Percentiles rank a stretch among this genome's conserved stretches.
phyloP scores from a whole-genome alignment of 2,797 vertebrate species.

The Babyrousa celebensis region DNA sequence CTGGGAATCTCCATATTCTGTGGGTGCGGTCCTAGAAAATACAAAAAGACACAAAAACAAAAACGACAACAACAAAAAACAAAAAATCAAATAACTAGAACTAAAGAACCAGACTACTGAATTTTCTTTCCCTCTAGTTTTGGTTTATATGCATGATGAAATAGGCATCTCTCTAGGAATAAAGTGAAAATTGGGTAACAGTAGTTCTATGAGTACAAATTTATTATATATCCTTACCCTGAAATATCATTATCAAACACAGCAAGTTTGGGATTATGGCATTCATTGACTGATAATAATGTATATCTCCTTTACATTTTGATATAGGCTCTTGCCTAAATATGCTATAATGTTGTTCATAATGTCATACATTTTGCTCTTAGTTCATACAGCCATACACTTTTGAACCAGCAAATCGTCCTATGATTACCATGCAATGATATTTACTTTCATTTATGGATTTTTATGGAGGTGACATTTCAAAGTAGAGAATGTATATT shows the following conservation, averaged over 20 bases:
- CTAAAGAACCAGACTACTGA: not conserved
- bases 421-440: not conserved
- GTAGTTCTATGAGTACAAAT: not conserved
- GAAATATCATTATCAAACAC: not conserved
- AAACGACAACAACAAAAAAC: too few relatives aligned
- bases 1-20: too few relatives aligned
- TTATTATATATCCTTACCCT: not conserved
- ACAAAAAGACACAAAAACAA: too few relatives aligned
- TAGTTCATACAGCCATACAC: not conserved
- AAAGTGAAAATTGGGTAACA: not conserved
- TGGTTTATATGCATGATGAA: not conserved
- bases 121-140: not conserved
- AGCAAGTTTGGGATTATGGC: not conserved
- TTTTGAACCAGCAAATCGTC: not conserved
- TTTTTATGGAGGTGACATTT: conserved; percentile 39
- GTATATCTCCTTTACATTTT: not conserved
- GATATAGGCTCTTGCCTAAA: conserved; percentile 5
- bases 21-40: too few relatives aligned
- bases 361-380: not conserved
- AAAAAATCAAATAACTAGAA: not conserved
- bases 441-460: not conserved
- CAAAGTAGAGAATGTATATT: not conserved
- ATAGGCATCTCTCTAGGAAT: conserved; percentile 3
- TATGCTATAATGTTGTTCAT: not conserved
- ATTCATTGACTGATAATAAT: not conserved